Percentiles rank a stretch among this genome's conserved stretches.
phyloP scores from a whole-genome alignment of 2,888 invertebrate genomes.

The Frankliniella intonsa region DNA sequence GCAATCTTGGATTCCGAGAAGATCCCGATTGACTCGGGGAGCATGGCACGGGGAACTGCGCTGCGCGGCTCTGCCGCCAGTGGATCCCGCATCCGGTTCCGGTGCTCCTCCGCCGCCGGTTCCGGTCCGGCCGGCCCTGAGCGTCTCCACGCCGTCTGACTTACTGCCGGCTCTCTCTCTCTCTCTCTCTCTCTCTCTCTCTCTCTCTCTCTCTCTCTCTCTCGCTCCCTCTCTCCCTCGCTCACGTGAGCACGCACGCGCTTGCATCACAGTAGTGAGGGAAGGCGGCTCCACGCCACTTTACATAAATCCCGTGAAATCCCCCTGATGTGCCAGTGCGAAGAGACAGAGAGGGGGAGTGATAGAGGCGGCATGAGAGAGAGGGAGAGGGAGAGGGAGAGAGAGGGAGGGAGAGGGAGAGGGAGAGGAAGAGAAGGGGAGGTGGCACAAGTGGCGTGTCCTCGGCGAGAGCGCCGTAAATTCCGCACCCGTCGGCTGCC shows the following conservation, averaged over 20 bases:
- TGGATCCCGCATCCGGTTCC: too few species aligned
- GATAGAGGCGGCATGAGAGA: too few species aligned
- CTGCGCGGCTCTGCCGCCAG: too few species aligned
- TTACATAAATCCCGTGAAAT: slow-evolving; percentile 15
- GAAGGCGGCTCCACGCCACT: neutral
- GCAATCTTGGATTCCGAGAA: too few species aligned
- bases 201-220: neutral
- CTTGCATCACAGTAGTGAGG: neutral
- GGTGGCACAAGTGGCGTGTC: neutral
- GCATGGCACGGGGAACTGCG: too few species aligned
- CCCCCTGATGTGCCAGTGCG: neutral
- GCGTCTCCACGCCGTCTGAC: too few species aligned
- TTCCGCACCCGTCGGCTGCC: neutral
- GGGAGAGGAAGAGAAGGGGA: neutral
- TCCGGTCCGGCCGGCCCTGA: too few species aligned
- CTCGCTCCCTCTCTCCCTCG: neutral
- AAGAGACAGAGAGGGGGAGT: neutral
- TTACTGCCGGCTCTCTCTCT: neutral
- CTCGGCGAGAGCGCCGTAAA: neutral
- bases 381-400: too few species aligned
- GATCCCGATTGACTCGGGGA: too few species aligned
- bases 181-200: neutral
- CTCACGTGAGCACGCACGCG: too few species aligned
- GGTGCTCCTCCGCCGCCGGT: too few species aligned
- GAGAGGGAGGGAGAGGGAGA: neutral